These are phyloP conservation scores for Acleris cristana DNA, from an alignment of 2,888 invertebrate species.

Conservation along the genomic window DNA sequence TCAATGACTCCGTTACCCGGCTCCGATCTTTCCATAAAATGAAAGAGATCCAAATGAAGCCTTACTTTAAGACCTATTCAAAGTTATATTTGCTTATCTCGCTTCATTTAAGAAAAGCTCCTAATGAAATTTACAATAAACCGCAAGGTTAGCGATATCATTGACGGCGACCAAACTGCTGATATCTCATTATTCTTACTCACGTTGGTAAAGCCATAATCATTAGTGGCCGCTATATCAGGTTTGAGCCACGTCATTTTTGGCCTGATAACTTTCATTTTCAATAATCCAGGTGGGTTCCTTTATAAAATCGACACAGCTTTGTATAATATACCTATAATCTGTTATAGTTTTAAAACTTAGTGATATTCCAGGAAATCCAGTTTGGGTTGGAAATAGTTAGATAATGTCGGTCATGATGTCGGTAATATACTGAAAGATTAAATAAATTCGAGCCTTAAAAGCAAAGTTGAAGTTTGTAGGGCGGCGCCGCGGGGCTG, in stretches of 20 bases:
- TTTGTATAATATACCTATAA: conserved; percentile 30
- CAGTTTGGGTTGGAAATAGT: conserved; percentile 48
- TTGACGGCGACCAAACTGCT: no score
- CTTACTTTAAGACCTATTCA: conserved; percentile 8
- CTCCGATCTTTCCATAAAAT: conserved; percentile 27
- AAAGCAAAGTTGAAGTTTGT: conserved; percentile 57
- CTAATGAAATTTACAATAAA: not conserved
- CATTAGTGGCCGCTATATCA: not conserved
- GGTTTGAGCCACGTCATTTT: not conserved
- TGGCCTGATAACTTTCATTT: conserved; percentile 3
- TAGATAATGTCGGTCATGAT: conserved; percentile 48
- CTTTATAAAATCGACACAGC: not conserved
- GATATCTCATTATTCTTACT: not conserved
- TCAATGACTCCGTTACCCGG: conserved; percentile 39
- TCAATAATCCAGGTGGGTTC: not conserved
- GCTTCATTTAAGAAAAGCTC: conserved; percentile 14
- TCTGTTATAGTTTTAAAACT: conserved; percentile 40
- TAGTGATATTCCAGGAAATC: conserved; percentile 1
- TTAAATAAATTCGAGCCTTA: conserved; percentile 54
- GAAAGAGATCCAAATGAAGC: conserved; percentile 30
- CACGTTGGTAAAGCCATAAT: not conserved
- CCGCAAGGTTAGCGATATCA: not conserved
- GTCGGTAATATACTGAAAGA: conserved; percentile 50
- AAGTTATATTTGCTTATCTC: conserved; percentile 3
- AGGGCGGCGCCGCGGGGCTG: conserved; percentile 21